These are phyloP conservation scores for Holacanthella duospinosa DNA, from an alignment of 2,888 invertebrate genomes.

Conservation along the genomic window DNA sequence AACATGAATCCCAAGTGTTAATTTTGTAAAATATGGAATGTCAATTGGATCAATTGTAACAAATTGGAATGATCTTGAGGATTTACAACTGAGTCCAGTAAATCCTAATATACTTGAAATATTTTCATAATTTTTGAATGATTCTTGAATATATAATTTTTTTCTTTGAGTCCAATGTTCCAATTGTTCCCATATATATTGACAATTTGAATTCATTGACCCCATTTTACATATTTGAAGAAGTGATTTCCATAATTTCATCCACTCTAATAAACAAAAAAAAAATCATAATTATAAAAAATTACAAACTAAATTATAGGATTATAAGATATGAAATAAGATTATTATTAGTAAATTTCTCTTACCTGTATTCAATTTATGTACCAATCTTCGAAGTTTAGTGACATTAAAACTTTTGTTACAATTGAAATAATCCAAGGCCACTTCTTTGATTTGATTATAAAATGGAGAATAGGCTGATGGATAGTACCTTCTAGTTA, in stretches of 20 bases:
- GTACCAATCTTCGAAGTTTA: slow-evolving; percentile 27
- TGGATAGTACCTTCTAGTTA: slow-evolving; percentile 33
- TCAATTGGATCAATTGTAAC: slow-evolving; percentile 35
- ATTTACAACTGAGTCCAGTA: slow-evolving; percentile 31
- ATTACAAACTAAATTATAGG: neutral
- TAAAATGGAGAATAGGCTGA: slow-evolving; percentile 36
- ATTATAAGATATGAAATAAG: neutral
- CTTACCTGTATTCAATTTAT: slow-evolving; percentile 34
- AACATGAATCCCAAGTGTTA: slow-evolving; percentile 22
- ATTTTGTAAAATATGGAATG: slow-evolving; percentile 30
- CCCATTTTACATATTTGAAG: slow-evolving; percentile 20
- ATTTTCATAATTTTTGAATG: slow-evolving; percentile 27
- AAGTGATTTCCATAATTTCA: slow-evolving; percentile 30
- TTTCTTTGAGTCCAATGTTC: slow-evolving; percentile 27
- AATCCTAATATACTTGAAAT: slow-evolving; percentile 24
- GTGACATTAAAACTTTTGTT: slow-evolving; percentile 37
- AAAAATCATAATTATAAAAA: neutral
- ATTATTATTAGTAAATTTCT: too few species aligned
- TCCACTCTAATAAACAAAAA: slow-evolving; percentile 23
- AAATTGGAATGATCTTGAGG: slow-evolving; percentile 29
- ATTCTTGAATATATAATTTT: slow-evolving; percentile 22
- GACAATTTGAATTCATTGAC: slow-evolving; percentile 14
- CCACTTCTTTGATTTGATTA: slow-evolving; percentile 34
- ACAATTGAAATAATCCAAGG: slow-evolving; percentile 36
- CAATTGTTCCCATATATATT: slow-evolving; percentile 19